A percentile compares a stretch with the other conserved stretches of the same genome.
Conservation (phyloP, 2,113 vertebrate species). For the Ramphastos sulfuratus region DNA sequence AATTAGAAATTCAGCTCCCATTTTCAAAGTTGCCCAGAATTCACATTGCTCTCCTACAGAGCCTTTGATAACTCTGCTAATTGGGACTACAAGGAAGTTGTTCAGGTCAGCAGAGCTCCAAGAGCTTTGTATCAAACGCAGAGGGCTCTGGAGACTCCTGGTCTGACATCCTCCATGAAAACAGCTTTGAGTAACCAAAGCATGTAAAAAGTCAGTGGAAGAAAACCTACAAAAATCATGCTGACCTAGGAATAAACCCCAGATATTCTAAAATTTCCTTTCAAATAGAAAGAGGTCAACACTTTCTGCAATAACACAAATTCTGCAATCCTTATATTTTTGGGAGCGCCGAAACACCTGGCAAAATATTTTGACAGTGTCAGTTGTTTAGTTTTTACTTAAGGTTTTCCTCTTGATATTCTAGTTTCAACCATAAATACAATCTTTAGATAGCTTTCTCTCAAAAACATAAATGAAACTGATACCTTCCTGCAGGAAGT, state of each 20-base stretch:
- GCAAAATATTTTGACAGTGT: not conserved
- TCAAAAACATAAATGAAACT: not conserved
- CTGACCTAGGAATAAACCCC: not conserved
- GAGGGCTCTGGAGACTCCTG: not conserved
- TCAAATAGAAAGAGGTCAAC: not conserved
- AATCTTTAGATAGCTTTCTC: not conserved
- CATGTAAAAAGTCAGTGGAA: not conserved
- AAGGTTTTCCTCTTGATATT: not conserved
- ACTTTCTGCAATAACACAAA: not conserved
- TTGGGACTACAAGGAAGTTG: accelerated
- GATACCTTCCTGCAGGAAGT: not conserved
- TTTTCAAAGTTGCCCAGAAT: not conserved
- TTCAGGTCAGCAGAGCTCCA: not conserved
- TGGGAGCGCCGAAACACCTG: not conserved
- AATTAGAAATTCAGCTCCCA: not conserved
- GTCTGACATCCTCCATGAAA: not conserved
- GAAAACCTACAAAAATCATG: not conserved
- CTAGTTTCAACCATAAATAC: not conserved
- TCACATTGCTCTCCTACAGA: not conserved
- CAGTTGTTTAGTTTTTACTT: not conserved
- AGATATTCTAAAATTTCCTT: not conserved
- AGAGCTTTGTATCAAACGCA: not conserved
- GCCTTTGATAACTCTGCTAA: not conserved
- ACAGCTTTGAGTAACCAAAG: not conserved
- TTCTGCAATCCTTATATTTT: slow-evolving; percentile 31